Conservation (phyloP, 2,888 invertebrate species). For the Petrophora chlorosata region DNA sequence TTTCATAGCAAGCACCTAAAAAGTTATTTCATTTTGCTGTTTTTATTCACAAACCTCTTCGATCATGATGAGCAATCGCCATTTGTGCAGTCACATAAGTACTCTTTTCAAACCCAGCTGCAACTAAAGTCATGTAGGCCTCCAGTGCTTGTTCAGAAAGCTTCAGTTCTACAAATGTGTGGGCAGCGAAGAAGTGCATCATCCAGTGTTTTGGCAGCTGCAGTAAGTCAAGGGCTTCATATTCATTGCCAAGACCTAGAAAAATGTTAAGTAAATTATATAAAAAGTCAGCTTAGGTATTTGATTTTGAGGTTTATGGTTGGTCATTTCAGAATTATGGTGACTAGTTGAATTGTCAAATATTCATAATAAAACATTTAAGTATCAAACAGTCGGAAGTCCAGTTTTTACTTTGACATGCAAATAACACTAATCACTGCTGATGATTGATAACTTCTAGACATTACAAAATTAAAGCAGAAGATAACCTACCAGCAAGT, state of each 20-base stretch:
- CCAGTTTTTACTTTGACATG: too few relatives aligned
- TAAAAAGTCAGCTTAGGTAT: too few relatives aligned
- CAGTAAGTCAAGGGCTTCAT: conserved; percentile 87
- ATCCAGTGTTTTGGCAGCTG: conserved; percentile 96
- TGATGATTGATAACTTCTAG: background rate
- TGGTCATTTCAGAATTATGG: too few relatives aligned
- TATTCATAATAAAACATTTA: too few relatives aligned
- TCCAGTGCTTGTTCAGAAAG: conserved; percentile 95
- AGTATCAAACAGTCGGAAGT: too few relatives aligned
- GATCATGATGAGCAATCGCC: conserved; percentile 96
- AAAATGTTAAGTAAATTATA: background rate
- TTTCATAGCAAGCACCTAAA: too few relatives aligned
- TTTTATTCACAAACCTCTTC: too few relatives aligned
- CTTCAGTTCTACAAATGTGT: conserved; percentile 94
- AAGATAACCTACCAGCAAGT: conserved; percentile 79
- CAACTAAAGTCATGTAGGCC: conserved; percentile 89
- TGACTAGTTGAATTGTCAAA: too few relatives aligned
- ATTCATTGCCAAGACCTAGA: conserved; percentile 90
- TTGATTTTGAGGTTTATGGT: too few relatives aligned
- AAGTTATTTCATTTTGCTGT: too few relatives aligned
- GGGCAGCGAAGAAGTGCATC: conserved; percentile 95
- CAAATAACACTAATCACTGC: background rate
- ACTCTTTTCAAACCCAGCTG: conserved; percentile 93
- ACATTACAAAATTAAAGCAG: background rate
- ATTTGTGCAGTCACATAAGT: conserved; percentile 96